These are phyloP conservation scores for Austrofundulus limnaeus DNA, from an alignment of 2,113 vertebrate species.

Conservation along the genomic window DNA sequence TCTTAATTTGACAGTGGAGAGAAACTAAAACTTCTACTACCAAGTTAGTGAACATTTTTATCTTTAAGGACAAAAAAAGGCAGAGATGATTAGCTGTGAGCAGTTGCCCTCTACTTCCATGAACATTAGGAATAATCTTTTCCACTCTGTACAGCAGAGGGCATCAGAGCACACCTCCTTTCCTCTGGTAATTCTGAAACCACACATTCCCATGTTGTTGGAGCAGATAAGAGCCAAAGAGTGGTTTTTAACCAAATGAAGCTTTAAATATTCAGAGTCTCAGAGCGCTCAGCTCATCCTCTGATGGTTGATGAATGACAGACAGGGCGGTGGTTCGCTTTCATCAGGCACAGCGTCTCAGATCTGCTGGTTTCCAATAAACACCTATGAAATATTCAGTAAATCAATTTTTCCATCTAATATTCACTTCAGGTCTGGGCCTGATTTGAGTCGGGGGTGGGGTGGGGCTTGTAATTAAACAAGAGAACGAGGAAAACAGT, in stretches of 20 bases:
- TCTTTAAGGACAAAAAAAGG: too few relatives aligned
- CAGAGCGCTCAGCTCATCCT: slow-evolving; percentile 29
- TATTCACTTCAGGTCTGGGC: slow-evolving; percentile 36
- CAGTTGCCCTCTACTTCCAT: too few relatives aligned
- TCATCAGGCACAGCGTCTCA: slow-evolving; percentile 10
- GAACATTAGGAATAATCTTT: slow-evolving; percentile 1
- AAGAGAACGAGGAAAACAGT: slow-evolving; percentile 7
- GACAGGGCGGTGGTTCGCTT: slow-evolving; percentile 9
- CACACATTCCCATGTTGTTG: slow-evolving; percentile 19
- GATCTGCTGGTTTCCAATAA: slow-evolving; percentile 42
- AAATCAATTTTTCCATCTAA: slow-evolving; percentile 33
- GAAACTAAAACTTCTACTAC: too few relatives aligned
- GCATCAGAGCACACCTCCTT: slow-evolving; percentile 28
- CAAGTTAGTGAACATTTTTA: too few relatives aligned
- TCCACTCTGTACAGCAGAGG: slow-evolving; percentile 49
- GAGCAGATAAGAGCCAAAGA: slow-evolving; percentile 35
- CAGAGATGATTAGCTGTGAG: too few relatives aligned
- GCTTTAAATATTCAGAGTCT: slow-evolving; percentile 47
- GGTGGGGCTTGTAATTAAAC: slow-evolving; percentile 32
- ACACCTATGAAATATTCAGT: slow-evolving; percentile 64
- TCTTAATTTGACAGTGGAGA: too few relatives aligned
- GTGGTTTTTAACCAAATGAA: slow-evolving; percentile 33
- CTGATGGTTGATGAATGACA: slow-evolving; percentile 37
- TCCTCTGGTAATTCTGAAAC: background rate
- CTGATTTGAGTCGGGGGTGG: slow-evolving; percentile 11